Evolutionary conservation across 2,888 invertebrate species (phyloP).

Genomic region (Cremastinae sp.): DNA sequence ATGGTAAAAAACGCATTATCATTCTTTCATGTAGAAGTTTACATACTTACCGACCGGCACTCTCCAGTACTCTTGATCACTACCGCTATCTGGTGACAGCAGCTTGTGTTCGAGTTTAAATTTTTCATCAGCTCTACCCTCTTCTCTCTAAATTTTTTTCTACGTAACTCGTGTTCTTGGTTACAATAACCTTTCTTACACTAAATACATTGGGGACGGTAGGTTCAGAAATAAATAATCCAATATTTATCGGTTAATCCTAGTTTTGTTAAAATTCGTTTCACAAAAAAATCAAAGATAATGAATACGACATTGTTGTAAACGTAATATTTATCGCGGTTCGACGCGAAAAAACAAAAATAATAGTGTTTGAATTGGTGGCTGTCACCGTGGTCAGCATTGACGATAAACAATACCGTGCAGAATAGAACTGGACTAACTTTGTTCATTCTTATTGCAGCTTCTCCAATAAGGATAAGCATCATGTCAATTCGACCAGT

Average conservation of each 20-base stretch:
- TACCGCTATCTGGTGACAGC: no score
- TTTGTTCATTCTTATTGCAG: conserved; percentile 67
- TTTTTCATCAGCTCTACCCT: neutral
- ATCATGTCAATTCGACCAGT: conserved; percentile 93
- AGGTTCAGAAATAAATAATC: conserved; percentile 49
- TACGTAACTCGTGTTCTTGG: conserved; percentile 6
- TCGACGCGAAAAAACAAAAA: conserved; percentile 9
- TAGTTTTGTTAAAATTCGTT: conserved; percentile 1
- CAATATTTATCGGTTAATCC: conserved; percentile 47
- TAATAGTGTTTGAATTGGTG: conserved; percentile 27
- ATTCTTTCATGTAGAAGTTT: no score
- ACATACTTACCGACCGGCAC: no score
- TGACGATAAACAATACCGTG: neutral
- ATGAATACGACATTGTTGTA: conserved; percentile 23
- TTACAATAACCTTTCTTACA: conserved; percentile 44
- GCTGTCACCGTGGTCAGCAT: conserved; percentile 19
- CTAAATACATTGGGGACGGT: conserved; percentile 52
- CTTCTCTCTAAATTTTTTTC: neutral
- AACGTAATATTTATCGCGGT: conserved; percentile 45
- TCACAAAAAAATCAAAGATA: conserved; percentile 5
- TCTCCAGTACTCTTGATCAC: no score
- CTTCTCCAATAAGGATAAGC: conserved; percentile 61
- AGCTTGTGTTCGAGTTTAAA: no score
- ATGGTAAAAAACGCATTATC: no score
- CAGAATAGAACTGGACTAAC: conserved; percentile 10